Conservation (phyloP, 2,888 invertebrate species). For the Meta bourneti region DNA sequence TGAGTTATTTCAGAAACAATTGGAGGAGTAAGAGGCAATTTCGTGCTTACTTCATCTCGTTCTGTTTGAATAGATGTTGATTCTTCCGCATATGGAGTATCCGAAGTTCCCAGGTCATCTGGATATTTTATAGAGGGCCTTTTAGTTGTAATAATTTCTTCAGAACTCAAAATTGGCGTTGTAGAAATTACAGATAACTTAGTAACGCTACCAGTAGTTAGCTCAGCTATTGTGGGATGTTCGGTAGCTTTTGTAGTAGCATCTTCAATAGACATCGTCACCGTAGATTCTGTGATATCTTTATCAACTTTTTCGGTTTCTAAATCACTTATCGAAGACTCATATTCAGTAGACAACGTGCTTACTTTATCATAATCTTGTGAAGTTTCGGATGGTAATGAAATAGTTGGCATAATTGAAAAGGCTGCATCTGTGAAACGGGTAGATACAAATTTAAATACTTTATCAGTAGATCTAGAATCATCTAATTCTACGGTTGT, state of each 20-base stretch:
- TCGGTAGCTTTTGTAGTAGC: neutral
- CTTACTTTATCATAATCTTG: neutral
- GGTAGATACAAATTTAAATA: slow-evolving; percentile 70
- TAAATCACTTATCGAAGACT: no score
- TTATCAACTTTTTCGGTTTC: neutral
- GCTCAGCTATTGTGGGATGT: neutral
- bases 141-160: slow-evolving; percentile 44
- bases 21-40: neutral
- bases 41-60: neutral
- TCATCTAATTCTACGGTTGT: neutral
- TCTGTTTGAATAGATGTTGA: neutral
- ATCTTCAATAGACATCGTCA: neutral
- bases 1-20: neutral
- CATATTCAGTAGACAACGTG: neutral
- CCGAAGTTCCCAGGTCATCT: neutral
- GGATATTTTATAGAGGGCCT: slow-evolving; percentile 32
- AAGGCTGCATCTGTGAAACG: slow-evolving; percentile 53
- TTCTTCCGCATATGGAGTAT: slow-evolving; percentile 1
- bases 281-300: neutral
- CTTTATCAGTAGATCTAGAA: slow-evolving; percentile 34
- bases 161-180: neutral
- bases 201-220: no score
- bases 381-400: neutral
- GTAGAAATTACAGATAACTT: neutral
- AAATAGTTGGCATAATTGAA: neutral